Percentiles rank a stretch among this genome's conserved stretches.
phyloP scores from a whole-genome alignment of 2,888 invertebrate genomes.

The Ctenicera cuprea region DNA sequence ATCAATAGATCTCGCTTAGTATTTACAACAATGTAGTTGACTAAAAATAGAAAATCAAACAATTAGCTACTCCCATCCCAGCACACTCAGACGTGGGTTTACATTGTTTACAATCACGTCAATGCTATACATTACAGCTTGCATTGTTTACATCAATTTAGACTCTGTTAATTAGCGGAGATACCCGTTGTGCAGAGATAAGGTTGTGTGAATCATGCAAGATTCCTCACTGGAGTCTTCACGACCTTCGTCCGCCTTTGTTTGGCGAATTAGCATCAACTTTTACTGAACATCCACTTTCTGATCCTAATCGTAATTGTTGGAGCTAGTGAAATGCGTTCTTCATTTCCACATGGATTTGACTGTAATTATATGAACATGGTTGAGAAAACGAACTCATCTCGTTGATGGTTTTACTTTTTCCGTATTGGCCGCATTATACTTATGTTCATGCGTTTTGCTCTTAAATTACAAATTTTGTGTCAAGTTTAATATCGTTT shows the following conservation, averaged over 20 bases:
- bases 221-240: background rate
- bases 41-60: too few relatives aligned
- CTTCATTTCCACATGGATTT: background rate
- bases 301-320: slow-evolving; percentile 13
- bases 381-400: slow-evolving; percentile 15
- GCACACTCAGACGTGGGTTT: too few relatives aligned
- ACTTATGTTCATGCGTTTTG: background rate
- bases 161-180: background rate
- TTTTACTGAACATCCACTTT: slow-evolving; percentile 32
- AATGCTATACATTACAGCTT: background rate
- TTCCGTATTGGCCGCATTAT: background rate
- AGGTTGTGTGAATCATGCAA: slow-evolving; percentile 3
- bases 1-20: too few relatives aligned
- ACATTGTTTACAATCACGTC: too few relatives aligned
- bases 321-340: slow-evolving; percentile 11
- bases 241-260: slow-evolving; percentile 16
- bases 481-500: too few relatives aligned
- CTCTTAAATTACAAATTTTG: too few relatives aligned
- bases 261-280: slow-evolving; percentile 5
- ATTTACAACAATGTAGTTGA: too few relatives aligned
- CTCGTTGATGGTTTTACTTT: background rate
- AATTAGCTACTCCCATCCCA: too few relatives aligned
- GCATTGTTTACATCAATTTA: slow-evolving; percentile 2
- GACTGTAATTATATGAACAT: background rate
- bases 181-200: background rate